phyloP scores from a whole-genome alignment of 2,113 vertebrate species.

The Festucalex cinctus region DNA sequence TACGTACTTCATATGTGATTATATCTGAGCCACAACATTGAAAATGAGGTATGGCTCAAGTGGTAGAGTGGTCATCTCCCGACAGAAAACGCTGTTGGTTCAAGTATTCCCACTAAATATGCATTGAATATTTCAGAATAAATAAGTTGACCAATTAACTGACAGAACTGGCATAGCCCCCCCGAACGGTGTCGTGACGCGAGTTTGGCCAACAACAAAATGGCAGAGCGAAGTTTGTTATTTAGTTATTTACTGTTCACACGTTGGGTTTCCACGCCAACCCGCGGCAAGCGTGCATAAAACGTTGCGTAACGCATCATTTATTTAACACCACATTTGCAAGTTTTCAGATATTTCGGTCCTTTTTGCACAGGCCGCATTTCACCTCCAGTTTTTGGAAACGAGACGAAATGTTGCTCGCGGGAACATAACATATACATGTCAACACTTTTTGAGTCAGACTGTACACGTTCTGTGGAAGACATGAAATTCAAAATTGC shows the following conservation, averaged over 20 bases:
- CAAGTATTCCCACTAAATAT: too few species aligned
- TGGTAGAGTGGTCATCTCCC: too few species aligned
- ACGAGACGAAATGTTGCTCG: not conserved
- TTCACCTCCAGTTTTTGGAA: not conserved
- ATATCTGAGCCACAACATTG: too few species aligned
- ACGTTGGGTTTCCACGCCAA: constrained; percentile 5
- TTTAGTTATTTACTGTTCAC: constrained; percentile 11
- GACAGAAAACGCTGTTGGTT: too few species aligned
- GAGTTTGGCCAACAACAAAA: not conserved
- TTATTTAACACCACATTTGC: constrained; percentile 6
- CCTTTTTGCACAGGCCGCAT: not conserved
- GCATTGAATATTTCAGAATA: too few species aligned
- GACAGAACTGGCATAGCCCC: too few species aligned
- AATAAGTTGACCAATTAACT: too few species aligned
- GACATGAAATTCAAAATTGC: not conserved
- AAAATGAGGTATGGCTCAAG: too few species aligned
- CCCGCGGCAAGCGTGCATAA: not conserved
- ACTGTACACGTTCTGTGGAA: not conserved
- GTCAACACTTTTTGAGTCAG: not conserved
- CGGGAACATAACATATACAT: not conserved
- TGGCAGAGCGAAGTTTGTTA: not conserved
- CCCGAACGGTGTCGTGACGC: not conserved
- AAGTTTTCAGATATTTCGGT: not conserved
- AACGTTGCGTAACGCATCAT: constrained; percentile 9
- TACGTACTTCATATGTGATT: too few species aligned